Percentiles rank a stretch among this genome's conserved stretches.
Conservation (phyloP, 2,113 vertebrate species). For the Syngnathus scovelli region DNA sequence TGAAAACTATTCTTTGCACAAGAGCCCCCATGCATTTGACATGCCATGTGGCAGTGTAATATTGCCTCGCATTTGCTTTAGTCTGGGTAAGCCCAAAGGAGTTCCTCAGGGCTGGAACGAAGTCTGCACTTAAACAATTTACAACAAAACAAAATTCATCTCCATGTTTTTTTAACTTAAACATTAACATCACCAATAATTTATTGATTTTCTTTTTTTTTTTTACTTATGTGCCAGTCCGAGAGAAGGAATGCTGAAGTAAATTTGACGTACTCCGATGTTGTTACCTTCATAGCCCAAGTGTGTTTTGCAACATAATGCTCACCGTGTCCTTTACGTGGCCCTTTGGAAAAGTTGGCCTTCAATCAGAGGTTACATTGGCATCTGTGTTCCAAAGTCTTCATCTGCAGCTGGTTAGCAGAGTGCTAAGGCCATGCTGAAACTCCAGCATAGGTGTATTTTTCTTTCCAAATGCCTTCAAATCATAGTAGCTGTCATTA, state of each 20-base stretch:
- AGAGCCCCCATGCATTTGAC: slow-evolving; percentile 41
- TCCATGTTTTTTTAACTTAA: too few species aligned
- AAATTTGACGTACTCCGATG: background rate
- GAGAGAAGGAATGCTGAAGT: background rate
- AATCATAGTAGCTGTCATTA: slow-evolving; percentile 35
- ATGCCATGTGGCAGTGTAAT: slow-evolving; percentile 21
- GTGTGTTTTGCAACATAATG: slow-evolving; percentile 20
- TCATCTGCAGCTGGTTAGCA: slow-evolving; percentile 42
- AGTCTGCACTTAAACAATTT: too few species aligned
- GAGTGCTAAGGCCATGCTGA: slow-evolving; percentile 20
- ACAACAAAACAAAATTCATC: too few species aligned
- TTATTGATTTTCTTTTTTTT: too few species aligned
- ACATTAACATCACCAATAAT: too few species aligned
- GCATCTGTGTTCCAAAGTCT: slow-evolving; percentile 27
- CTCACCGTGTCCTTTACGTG: slow-evolving; percentile 38
- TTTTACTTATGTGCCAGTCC: background rate
- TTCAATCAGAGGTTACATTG: slow-evolving; percentile 48
- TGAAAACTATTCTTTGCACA: slow-evolving; percentile 47
- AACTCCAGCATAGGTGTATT: slow-evolving; percentile 46
- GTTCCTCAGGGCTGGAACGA: too few species aligned
- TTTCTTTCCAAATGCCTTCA: slow-evolving; percentile 36
- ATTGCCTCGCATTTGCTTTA: slow-evolving; percentile 1
- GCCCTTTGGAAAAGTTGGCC: slow-evolving; percentile 25
- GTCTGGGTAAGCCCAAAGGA: background rate
- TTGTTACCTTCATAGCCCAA: background rate